These are phyloP conservation scores for Gastrophryne carolinensis DNA, from an alignment of 2,797 vertebrate genomes.

Conservation along the genomic window DNA sequence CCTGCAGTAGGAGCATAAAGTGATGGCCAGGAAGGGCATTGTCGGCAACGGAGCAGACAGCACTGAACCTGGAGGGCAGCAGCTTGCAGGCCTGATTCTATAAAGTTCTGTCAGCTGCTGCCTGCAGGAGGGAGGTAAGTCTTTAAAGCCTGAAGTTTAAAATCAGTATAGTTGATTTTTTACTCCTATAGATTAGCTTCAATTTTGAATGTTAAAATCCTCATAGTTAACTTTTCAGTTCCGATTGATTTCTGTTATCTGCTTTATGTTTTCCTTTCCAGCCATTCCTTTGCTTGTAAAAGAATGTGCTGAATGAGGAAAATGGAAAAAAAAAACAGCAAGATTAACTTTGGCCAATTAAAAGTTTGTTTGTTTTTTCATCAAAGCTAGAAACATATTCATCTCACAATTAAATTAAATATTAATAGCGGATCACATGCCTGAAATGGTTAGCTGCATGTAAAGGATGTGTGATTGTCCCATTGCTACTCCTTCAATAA, in stretches of 20 bases:
- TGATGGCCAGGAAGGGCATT: too few relatives aligned
- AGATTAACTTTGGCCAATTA: constrained; percentile 63
- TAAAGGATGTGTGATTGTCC: constrained; percentile 57
- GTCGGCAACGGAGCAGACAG: too few relatives aligned
- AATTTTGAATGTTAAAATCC: constrained; percentile 57
- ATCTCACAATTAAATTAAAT: constrained; percentile 63
- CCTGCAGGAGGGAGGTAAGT: too few relatives aligned
- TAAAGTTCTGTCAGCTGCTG: too few relatives aligned
- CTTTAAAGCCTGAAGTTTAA: too few relatives aligned
- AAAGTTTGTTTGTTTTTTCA: constrained; percentile 64
- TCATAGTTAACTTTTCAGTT: constrained; percentile 50
- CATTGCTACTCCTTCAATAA: constrained; percentile 56
- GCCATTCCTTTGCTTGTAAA: constrained; percentile 37
- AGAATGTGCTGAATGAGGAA: constrained; percentile 55
- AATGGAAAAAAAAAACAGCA: constrained; percentile 49
- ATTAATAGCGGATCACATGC: constrained; percentile 64
- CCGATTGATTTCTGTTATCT: constrained; percentile 54
- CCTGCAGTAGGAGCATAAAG: too few relatives aligned
- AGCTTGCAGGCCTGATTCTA: too few relatives aligned
- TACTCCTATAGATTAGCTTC: too few relatives aligned
- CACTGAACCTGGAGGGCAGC: too few relatives aligned
- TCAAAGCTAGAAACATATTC: constrained; percentile 68
- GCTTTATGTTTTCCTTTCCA: constrained; percentile 25
- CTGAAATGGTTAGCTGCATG: constrained; percentile 62
- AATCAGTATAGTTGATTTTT: too few relatives aligned